Evolutionary conservation across 2,113 vertebrate species (phyloP).

Genomic region (Lontra canadensis): DNA sequence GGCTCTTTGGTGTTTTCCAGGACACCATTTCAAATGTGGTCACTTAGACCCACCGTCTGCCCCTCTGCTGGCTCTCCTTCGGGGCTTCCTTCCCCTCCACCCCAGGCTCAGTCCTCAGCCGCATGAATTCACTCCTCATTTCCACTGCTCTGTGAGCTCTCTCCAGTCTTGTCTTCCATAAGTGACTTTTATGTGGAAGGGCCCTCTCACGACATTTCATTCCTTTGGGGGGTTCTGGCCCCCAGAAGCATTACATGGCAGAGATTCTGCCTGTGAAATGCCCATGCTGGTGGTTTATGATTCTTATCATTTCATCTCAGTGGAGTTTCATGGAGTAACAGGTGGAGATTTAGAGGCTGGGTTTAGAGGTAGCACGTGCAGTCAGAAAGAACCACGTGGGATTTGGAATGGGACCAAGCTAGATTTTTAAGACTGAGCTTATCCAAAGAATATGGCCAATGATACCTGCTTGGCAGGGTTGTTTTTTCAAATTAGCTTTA

Average conservation of each 20-base stretch:
- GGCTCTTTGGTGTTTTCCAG: not conserved
- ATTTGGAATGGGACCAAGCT: conserved; percentile 28
- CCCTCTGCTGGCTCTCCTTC: not conserved
- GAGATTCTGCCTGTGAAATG: conserved; percentile 42
- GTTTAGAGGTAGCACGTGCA: not conserved
- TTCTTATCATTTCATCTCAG: conserved; percentile 58
- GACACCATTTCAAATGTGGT: not conserved
- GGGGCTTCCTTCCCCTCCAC: not conserved
- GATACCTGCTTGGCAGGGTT: not conserved
- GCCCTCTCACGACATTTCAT: not conserved
- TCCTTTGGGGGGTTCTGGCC: conserved; percentile 36
- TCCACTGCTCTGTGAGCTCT: not conserved
- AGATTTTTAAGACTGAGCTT: not conserved
- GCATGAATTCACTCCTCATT: conserved; percentile 23
- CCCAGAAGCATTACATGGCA: conserved; percentile 10
- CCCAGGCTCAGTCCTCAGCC: not conserved
- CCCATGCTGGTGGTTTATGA: conserved; percentile 39
- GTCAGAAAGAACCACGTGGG: not conserved
- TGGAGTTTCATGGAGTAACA: conserved; percentile 39
- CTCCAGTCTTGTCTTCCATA: conserved; percentile 17
- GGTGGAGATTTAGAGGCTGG: conserved; percentile 33
- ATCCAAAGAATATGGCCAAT: not conserved
- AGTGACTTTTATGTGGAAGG: conserved; percentile 54
- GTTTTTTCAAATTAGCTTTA: conserved; percentile 43
- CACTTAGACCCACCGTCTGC: not conserved